A percentile compares a stretch with the other conserved stretches of the same genome.
These are phyloP conservation scores for Enteromius afrohamiltoni DNA, from an alignment of 2,797 vertebrate species.

Conservation along the genomic window DNA sequence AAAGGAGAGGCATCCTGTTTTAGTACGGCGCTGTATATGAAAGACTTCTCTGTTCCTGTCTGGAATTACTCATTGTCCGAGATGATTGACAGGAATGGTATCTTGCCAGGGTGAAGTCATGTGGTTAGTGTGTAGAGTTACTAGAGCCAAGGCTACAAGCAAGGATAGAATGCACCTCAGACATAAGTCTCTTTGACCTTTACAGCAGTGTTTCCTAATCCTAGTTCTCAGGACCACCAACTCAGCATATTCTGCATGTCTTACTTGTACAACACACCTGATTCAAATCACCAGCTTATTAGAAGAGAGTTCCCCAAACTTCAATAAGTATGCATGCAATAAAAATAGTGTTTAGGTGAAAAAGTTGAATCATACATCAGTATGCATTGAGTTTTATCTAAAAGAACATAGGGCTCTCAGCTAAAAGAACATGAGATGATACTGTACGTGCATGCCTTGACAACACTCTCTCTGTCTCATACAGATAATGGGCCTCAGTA, in stretches of 20 bases:
- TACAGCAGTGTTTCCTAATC: background rate
- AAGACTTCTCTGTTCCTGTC: background rate
- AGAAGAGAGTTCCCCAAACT: background rate
- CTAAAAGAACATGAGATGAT: background rate
- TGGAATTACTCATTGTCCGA: background rate
- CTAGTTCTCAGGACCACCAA: too few relatives aligned
- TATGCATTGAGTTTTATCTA: background rate
- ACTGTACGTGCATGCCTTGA: background rate
- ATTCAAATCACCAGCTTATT: background rate
- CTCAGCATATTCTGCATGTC: background rate
- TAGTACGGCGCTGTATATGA: background rate
- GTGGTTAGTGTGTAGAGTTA: slow-evolving; percentile 6
- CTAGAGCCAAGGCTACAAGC: background rate
- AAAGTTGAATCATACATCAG: background rate
- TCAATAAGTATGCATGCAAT: background rate
- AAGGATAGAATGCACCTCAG: background rate
- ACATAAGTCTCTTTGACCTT: slow-evolving; percentile 5
- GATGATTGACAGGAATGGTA: background rate
- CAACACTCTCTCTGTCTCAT: background rate
- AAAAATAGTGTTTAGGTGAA: background rate
- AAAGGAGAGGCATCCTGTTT: background rate
- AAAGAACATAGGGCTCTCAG: background rate
- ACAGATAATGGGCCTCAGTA: slow-evolving; percentile 72
- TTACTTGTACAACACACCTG: background rate
- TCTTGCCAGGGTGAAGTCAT: slow-evolving; percentile 3